phyloP scores from a whole-genome alignment of 2,113 vertebrate genomes.

The Galeopterus variegatus region DNA sequence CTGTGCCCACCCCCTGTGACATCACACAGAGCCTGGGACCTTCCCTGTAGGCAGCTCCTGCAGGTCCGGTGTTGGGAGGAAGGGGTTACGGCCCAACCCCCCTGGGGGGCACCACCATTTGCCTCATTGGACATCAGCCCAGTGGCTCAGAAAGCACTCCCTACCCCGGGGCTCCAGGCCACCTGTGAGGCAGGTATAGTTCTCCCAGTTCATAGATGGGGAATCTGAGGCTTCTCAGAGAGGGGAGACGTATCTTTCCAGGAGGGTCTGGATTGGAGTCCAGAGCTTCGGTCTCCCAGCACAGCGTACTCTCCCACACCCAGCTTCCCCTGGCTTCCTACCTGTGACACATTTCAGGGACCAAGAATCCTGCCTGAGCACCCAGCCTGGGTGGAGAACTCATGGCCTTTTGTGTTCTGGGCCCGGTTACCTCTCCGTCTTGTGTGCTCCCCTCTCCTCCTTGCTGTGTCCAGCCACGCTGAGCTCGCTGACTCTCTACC shows the following conservation, averaged over 20 bases:
- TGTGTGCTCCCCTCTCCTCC: accelerated
- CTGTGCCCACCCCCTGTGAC: neutral
- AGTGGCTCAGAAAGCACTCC: too few relatives aligned
- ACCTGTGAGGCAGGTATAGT: accelerated
- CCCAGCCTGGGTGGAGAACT: neutral
- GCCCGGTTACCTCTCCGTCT: neutral
- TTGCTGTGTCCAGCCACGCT: accelerated
- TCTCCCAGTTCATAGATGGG: neutral
- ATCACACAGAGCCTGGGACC: neutral
- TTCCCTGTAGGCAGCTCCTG: neutral
- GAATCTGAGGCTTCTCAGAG: neutral
- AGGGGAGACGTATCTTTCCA: accelerated
- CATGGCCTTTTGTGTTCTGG: neutral
- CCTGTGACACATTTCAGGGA: neutral
- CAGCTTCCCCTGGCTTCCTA: neutral
- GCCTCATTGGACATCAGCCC: neutral
- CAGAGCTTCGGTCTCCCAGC: neutral
- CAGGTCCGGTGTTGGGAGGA: too few relatives aligned
- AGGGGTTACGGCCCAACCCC: neutral
- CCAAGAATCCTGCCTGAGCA: neutral
- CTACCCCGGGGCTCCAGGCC: neutral
- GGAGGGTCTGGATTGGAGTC: neutral
- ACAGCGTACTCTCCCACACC: too few relatives aligned
- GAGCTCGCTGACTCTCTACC: neutral
- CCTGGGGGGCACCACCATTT: neutral